A percentile compares a stretch with the other conserved stretches of the same genome.
These are phyloP conservation scores for Phrynocephalus versicolor DNA, from an alignment of 2,113 vertebrate species.

Conservation along the genomic window DNA sequence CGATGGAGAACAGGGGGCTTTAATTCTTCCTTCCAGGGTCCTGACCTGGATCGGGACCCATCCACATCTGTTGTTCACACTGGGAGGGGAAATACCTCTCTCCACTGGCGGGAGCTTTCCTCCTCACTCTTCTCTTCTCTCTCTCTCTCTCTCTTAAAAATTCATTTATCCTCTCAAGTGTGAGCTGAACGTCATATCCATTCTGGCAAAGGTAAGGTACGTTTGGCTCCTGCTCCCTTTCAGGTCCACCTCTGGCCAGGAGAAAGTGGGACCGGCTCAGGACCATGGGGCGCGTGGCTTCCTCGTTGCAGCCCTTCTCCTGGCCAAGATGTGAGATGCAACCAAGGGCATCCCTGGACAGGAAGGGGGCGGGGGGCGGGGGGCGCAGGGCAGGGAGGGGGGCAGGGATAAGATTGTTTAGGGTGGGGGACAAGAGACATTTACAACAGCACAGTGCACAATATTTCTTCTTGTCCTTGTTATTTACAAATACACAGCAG, in stretches of 20 bases:
- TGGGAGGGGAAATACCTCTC: background rate
- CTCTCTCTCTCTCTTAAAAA: background rate
- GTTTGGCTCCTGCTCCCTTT: too few relatives aligned
- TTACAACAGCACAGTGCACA: conserved; percentile 92
- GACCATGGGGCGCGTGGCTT: conserved; percentile 60
- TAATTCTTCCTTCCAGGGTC: background rate
- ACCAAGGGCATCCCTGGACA: conserved; percentile 63
- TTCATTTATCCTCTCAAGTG: background rate
- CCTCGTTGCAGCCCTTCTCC: background rate
- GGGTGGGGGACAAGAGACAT: conserved; percentile 80
- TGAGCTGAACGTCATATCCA: background rate
- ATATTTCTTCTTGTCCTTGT: conserved; percentile 66
- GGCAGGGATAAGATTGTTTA: conserved; percentile 73
- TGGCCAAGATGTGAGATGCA: conserved; percentile 37
- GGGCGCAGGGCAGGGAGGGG: conserved; percentile 48
- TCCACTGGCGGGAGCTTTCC: background rate
- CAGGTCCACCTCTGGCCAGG: background rate
- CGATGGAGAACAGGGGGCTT: too few relatives aligned
- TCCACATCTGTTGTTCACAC: too few relatives aligned
- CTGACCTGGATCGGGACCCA: background rate
- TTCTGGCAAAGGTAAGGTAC: too few relatives aligned
- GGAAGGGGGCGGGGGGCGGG: conserved; percentile 53
- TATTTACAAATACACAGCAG: conserved; percentile 98
- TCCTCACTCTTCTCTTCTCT: background rate
- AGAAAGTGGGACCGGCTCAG: conserved; percentile 6